Percentiles rank a stretch among this genome's conserved stretches.
These are phyloP conservation scores for Pandemis cinnamomeana DNA, from an alignment of 2,888 invertebrate genomes.

Conservation along the genomic window DNA sequence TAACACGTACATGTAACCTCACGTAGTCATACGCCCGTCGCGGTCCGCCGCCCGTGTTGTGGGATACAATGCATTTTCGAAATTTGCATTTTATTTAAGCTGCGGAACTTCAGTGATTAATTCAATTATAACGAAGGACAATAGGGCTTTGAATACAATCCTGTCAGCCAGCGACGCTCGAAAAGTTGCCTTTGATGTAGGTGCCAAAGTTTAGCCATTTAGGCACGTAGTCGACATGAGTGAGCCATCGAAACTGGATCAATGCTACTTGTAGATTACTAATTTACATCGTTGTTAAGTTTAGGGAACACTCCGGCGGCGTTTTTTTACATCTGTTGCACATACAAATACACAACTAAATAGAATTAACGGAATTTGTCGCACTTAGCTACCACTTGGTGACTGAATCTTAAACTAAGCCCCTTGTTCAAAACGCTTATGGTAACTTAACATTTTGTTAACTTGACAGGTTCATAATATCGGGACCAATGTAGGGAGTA, in stretches of 20 bases:
- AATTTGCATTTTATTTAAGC: constrained; percentile 79
- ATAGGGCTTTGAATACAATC: constrained; percentile 46
- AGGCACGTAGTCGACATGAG: neutral
- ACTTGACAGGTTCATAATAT: no score
- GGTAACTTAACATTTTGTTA: no score
- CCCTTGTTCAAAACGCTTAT: no score
- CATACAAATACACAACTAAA: neutral
- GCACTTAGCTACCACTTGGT: no score
- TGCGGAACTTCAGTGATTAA: constrained; percentile 68
- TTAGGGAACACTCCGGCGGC: no score
- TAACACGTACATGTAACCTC: constrained; percentile 29
- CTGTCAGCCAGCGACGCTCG: constrained; percentile 15
- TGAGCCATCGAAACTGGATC: neutral
- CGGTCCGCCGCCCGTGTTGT: constrained; percentile 70
- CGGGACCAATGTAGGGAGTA: no score
- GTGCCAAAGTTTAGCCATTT: constrained; percentile 15
- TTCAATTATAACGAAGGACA: constrained; percentile 67
- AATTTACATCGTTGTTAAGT: neutral
- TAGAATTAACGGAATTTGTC: neutral
- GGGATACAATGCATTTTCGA: constrained; percentile 69
- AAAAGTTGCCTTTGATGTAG: constrained; percentile 33
- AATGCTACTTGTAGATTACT: neutral
- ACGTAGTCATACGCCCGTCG: constrained; percentile 52
- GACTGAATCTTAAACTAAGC: no score
- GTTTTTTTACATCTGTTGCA: no score